Evolutionary conservation across 2,113 vertebrate genomes (phyloP).

Genomic region (Oriolus oriolus): DNA sequence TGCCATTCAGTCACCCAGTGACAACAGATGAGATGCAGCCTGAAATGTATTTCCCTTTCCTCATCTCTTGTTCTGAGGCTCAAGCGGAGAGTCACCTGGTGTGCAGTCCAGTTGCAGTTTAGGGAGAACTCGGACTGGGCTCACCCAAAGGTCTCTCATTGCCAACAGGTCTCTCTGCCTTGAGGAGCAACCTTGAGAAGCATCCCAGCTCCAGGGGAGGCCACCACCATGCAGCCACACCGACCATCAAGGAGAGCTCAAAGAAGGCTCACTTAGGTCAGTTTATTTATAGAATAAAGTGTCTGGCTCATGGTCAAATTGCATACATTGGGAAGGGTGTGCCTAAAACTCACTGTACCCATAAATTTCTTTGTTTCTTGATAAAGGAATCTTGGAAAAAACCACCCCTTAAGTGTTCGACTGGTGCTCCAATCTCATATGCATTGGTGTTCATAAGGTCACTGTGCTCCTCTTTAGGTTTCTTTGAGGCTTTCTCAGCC

Average conservation of each 20-base stretch:
- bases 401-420: accelerated
- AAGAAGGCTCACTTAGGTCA: background rate
- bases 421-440: background rate
- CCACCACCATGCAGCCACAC: no score
- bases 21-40: background rate
- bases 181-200: background rate
- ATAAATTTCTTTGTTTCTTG: background rate
- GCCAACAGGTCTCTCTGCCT: background rate
- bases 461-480: background rate
- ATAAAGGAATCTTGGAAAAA: background rate
- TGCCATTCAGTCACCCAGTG: background rate
- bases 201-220: background rate
- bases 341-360: background rate
- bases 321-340: background rate
- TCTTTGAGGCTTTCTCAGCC: background rate
- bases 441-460: background rate
- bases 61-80: background rate
- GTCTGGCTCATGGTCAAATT: background rate
- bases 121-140: background rate
- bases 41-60: background rate
- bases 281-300: background rate
- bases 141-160: background rate
- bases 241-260: background rate
- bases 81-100: background rate
- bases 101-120: background rate